Conservation (phyloP, 1,140 invertebrate genomes). For the Aporrectodea caliginosa region DNA sequence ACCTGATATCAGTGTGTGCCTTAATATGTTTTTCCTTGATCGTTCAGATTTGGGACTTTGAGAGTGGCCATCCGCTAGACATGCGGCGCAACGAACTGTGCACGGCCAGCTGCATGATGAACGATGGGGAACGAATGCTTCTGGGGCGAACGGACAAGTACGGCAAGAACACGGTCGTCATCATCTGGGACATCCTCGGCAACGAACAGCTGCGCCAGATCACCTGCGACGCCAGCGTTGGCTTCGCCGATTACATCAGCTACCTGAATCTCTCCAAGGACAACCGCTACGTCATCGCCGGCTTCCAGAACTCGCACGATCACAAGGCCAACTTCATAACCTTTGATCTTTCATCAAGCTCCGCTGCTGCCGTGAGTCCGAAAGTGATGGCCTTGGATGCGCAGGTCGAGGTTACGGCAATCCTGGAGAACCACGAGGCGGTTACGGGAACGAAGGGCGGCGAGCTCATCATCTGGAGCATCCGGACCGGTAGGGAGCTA, state of each 20-base stretch:
- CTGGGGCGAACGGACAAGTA: slow-evolving; percentile 52
- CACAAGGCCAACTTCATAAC: slow-evolving; percentile 52
- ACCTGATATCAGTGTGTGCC: too few species aligned
- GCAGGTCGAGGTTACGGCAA: slow-evolving; percentile 48
- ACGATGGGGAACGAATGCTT: slow-evolving; percentile 48
- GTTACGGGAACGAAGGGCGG: slow-evolving; percentile 53
- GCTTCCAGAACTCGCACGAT: slow-evolving; percentile 53
- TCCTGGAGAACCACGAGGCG: slow-evolving; percentile 51
- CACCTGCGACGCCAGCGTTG: slow-evolving; percentile 49
- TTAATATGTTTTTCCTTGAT: too few species aligned
- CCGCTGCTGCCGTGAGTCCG: slow-evolving; percentile 44
- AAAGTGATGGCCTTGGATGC: slow-evolving; percentile 50
- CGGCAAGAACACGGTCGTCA: slow-evolving; percentile 48
- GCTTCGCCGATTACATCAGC: slow-evolving; percentile 52
- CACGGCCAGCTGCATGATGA: slow-evolving; percentile 50
- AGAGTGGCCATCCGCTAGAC: slow-evolving; percentile 48
- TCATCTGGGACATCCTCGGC: slow-evolving; percentile 52
- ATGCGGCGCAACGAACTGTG: slow-evolving; percentile 49
- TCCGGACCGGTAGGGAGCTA: slow-evolving; percentile 49
- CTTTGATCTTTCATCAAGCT: slow-evolving; percentile 48
- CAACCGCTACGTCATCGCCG: slow-evolving; percentile 47
- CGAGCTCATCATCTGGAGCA: slow-evolving; percentile 53
- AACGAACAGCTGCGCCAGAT: slow-evolving; percentile 52
- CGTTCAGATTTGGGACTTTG: slow-evolving; percentile 58
- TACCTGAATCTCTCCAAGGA: slow-evolving; percentile 45